These are phyloP conservation scores for Drosophila suboccidentalis DNA, from an alignment of 2,888 invertebrate species.

Conservation along the genomic window DNA sequence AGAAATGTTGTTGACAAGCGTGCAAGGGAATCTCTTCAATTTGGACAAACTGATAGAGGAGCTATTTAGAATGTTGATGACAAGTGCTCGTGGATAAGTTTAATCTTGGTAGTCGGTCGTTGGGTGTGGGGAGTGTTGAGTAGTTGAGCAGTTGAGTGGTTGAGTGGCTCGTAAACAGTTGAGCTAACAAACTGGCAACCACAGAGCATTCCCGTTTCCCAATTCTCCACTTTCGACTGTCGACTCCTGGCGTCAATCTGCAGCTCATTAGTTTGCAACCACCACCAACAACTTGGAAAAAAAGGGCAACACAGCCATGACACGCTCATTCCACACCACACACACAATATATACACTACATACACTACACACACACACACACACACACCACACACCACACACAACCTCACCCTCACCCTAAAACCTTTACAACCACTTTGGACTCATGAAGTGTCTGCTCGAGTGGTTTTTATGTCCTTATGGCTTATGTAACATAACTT, in stretches of 20 bases:
- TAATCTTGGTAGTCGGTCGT: not conserved
- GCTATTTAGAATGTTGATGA: constrained; percentile 1
- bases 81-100: not conserved
- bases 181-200: constrained; percentile 70
- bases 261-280: constrained; percentile 77
- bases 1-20: not conserved
- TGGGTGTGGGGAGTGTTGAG: constrained; percentile 37
- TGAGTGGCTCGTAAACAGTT: constrained; percentile 76
- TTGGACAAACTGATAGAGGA: not conserved
- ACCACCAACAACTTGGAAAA: constrained; percentile 44
- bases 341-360: not conserved
- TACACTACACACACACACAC: constrained; percentile 18
- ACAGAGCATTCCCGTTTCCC: constrained; percentile 10
- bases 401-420: constrained; percentile 19
- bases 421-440: constrained; percentile 22
- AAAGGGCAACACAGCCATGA: constrained; percentile 38
- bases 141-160: constrained; percentile 40
- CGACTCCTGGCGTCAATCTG: constrained; percentile 65
- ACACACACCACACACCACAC: no score
- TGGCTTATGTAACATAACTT: constrained; percentile 80
- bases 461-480: constrained; percentile 81
- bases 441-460: constrained; percentile 75
- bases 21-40: not conserved
- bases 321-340: constrained; percentile 30
- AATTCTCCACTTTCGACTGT: not conserved